Conservation (phyloP, 1,140 invertebrate species). For the Drosophila guanche region DNA sequence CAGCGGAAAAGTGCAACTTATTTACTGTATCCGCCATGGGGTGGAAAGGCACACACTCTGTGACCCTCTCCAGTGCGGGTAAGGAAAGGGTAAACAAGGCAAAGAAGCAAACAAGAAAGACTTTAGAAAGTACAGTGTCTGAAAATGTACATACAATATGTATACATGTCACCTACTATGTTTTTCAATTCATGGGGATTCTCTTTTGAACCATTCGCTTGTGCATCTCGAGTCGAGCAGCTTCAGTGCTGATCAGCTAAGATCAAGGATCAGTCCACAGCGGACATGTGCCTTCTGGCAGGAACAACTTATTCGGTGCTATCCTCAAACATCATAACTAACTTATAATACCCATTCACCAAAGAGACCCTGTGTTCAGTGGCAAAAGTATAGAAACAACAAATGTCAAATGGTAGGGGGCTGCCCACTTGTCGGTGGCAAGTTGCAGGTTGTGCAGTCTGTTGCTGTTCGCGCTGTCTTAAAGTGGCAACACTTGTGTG, state of each 20-base stretch:
- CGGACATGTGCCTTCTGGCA: neutral
- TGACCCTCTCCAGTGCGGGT: neutral
- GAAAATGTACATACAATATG: too few species aligned
- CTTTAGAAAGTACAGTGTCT: too few species aligned
- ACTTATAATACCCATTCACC: slow-evolving; percentile 9
- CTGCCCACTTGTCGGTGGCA: slow-evolving; percentile 1
- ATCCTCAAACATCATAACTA: slow-evolving; percentile 21
- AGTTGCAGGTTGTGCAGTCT: slow-evolving; percentile 20
- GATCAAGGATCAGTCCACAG: too few species aligned
- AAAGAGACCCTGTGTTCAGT: slow-evolving; percentile 5
- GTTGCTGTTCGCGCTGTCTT: slow-evolving; percentile 33
- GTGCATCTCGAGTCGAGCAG: too few species aligned
- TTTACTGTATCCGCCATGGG: slow-evolving; percentile 61
- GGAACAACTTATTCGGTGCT: slow-evolving; percentile 15
- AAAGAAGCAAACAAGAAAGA: too few species aligned
- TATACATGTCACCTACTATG: too few species aligned
- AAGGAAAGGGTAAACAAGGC: slow-evolving; percentile 2
- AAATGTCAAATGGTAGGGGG: slow-evolving; percentile 7
- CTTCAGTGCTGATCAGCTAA: too few species aligned
- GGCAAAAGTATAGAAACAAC: slow-evolving; percentile 18
- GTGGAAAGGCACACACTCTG: neutral
- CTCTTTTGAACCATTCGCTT: too few species aligned
- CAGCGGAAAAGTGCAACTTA: slow-evolving; percentile 72
- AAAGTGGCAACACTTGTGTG: slow-evolving; percentile 61
- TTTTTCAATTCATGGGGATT: too few species aligned